Base-by-base conservation (phyloP, 2,888 invertebrate genomes). In the Bedellia somnulentella region DNA sequence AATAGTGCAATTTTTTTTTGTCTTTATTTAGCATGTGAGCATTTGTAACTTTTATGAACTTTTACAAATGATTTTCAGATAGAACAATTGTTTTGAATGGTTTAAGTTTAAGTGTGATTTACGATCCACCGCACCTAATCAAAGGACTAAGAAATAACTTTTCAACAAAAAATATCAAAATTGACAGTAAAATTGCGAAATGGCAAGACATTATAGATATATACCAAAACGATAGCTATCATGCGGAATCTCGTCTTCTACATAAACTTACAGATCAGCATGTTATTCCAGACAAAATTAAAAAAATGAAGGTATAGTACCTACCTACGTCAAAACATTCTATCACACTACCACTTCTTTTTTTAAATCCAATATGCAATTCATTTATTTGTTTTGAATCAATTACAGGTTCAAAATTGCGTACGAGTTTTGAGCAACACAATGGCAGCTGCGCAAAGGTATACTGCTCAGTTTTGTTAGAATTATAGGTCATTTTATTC, bases 301-400 rank as follows among this genome's bases (percentile, higher is more conserved):
- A 24, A 16, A 30, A 30, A 16, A 30, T 30, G 30, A 24, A 30
- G 30, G 30, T 30, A 24, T 9, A 10, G n/a, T n/a, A n/a, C n/a
- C n/a, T n/a, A n/a, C n/a, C n/a, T n/a, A n/a, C n/a, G n/a, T n/a
- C n/a, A n/a, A n/a, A n/a, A n/a, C n/a, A n/a, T 30, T 11, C n/a
- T 29, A 6, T 13, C 4, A 28, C n/a, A n/a, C n/a, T n/a, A n/a
- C n/a, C n/a, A n/a, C n/a, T 28, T 18, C n/a, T 28, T 12, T 11
- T 10, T 17, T 4, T 28, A 13, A 3, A 6, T 17, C 10, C 11
- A 10, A 18, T 17, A 9, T 10, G 12, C n/a, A n/a, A 18, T 18
- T 11, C 9, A 28, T 18, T 5, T 12, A 12, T 17, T 8, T 18
- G 5, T 22, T 22, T 22, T 11, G 9, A 12, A 4, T n/a, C 21